These are phyloP conservation scores for Trichonephila clavipes DNA, from an alignment of 1,140 invertebrate species.

Conservation along the genomic window DNA sequence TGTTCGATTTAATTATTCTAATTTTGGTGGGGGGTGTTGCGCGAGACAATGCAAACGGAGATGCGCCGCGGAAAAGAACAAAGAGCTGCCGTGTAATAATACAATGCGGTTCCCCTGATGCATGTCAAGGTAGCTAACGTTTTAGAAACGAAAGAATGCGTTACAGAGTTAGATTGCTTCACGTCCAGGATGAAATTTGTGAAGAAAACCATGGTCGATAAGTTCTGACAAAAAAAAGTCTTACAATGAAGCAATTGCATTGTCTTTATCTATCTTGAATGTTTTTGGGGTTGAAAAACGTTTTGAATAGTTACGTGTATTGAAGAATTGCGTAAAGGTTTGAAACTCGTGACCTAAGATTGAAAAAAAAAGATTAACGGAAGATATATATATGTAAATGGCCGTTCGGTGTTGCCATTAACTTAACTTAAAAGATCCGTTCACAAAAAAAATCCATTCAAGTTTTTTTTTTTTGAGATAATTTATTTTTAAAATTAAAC, in stretches of 20 bases:
- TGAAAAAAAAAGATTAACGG: too few relatives aligned
- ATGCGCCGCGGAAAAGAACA: background rate
- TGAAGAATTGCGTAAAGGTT: background rate
- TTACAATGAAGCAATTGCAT: background rate
- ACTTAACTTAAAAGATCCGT: too few relatives aligned
- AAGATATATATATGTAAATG: too few relatives aligned
- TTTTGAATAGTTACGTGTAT: background rate
- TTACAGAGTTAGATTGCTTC: background rate
- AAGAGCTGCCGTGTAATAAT: background rate
- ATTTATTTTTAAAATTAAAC: too few relatives aligned
- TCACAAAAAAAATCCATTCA: too few relatives aligned
- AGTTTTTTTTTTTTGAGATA: too few relatives aligned
- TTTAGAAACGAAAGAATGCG: background rate
- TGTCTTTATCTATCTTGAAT: background rate
- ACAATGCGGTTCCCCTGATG: background rate
- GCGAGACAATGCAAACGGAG: background rate
- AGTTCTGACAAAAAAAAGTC: background rate
- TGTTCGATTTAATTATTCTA: background rate
- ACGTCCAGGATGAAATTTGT: background rate
- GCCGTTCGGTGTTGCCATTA: too few relatives aligned
- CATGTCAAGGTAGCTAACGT: background rate
- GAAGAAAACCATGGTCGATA: background rate
- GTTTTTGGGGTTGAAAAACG: background rate
- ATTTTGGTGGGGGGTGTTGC: background rate
- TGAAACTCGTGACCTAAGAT: too few relatives aligned